A percentile compares a stretch with the other conserved stretches of the same genome.
These are phyloP conservation scores for Tapirus terrestris DNA, from an alignment of 2,113 vertebrate species.

Conservation along the genomic window DNA sequence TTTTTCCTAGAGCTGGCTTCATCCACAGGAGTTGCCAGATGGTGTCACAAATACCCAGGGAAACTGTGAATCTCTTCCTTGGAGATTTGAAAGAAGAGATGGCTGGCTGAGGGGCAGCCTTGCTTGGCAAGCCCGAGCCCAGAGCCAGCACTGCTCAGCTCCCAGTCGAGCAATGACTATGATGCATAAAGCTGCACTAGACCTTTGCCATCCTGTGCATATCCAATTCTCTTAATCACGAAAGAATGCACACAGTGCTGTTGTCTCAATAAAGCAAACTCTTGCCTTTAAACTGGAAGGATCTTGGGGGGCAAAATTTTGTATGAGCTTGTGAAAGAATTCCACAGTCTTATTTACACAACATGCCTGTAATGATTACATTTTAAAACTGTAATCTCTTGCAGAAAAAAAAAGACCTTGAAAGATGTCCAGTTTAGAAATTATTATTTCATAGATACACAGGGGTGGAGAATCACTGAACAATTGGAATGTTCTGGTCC, in stretches of 20 bases:
- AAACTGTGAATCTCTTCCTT: conserved; percentile 48
- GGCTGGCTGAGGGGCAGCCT: background rate
- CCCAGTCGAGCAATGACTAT: background rate
- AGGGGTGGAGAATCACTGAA: background rate
- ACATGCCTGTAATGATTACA: background rate
- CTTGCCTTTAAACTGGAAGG: background rate
- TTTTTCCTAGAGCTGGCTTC: background rate
- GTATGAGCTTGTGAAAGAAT: background rate
- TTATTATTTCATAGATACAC: background rate
- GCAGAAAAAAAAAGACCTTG: background rate
- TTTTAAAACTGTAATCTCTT: background rate
- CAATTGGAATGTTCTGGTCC: background rate
- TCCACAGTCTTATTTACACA: background rate
- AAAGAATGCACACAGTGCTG: background rate
- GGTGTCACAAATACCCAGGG: conserved; percentile 36
- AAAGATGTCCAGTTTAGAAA: background rate
- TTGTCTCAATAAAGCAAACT: background rate
- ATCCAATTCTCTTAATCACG: background rate
- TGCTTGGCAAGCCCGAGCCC: background rate
- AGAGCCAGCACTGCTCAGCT: background rate
- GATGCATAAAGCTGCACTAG: background rate
- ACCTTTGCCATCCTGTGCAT: background rate
- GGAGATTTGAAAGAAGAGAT: background rate
- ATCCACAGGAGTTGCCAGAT: conserved; percentile 7
- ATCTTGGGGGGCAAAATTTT: background rate